Percentiles rank a stretch among this genome's conserved stretches.
Conservation (phyloP, 2,797 vertebrate genomes). For the Cyprinella venusta region DNA sequence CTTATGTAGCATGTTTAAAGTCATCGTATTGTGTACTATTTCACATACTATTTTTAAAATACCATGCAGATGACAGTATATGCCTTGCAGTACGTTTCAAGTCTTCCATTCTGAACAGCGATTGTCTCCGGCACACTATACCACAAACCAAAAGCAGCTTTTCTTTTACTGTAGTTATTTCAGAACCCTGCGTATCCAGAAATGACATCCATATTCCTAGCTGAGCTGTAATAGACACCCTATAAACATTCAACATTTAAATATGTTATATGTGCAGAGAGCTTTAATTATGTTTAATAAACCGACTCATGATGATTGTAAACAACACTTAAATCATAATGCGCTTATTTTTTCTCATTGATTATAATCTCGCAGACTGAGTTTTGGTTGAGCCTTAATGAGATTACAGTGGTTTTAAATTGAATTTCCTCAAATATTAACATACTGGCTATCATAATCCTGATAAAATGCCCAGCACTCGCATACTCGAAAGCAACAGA, state of each 20-base stretch:
- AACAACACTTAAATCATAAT: constrained; percentile 4
- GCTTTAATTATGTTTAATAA: constrained; percentile 10
- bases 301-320: not conserved
- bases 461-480: constrained; percentile 25
- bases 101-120: not conserved
- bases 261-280: not conserved
- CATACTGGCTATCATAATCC: constrained; percentile 25
- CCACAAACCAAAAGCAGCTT: not conserved
- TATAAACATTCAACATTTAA: not conserved
- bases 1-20: not conserved
- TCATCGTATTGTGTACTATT: not conserved
- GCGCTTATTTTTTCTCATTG: constrained; percentile 7
- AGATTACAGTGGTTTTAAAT: constrained; percentile 37
- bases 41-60: not conserved
- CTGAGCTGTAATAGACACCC: not conserved
- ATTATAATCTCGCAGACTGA: not conserved
- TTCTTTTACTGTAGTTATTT: not conserved
- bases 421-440: constrained; percentile 34
- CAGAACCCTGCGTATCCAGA: not conserved
- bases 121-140: not conserved
- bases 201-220: not conserved
- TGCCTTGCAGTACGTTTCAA: not conserved
- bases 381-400: constrained; percentile 28
- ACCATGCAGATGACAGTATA: not conserved
- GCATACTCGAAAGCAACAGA: constrained; percentile 17